phyloP scores from a whole-genome alignment of 2,888 invertebrate genomes.

The Melinaea menophilus region DNA sequence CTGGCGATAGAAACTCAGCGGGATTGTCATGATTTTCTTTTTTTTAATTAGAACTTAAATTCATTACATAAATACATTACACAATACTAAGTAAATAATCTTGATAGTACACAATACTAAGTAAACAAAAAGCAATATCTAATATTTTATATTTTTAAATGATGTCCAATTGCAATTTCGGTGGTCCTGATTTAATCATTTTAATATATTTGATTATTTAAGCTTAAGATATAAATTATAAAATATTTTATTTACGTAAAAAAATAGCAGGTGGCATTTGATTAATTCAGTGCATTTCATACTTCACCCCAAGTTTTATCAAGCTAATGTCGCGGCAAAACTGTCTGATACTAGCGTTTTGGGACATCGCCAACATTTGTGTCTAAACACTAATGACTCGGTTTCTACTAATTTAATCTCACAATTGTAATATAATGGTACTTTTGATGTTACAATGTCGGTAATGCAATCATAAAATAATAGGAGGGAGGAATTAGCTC shows the following conservation, averaged over 20 bases:
- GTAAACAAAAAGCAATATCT: too few species aligned
- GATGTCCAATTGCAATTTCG: too few species aligned
- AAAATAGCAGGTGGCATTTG: conserved; percentile 16
- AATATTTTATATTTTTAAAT: too few species aligned
- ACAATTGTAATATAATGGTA: not conserved
- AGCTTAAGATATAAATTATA: not conserved
- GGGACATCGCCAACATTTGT: conserved; percentile 1
- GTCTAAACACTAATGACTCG: conserved; percentile 1
- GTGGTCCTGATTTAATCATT: too few species aligned
- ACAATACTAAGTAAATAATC: too few species aligned
- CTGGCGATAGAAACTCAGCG: too few species aligned
- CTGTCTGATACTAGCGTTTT: conserved; percentile 1
- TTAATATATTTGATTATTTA: too few species aligned
- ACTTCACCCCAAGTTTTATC: conserved; percentile 21
- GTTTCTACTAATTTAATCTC: not conserved
- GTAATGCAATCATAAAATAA: not conserved
- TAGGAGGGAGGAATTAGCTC: too few species aligned
- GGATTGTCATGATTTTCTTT: too few species aligned
- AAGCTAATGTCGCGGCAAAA: conserved; percentile 28
- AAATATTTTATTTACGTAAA: not conserved
- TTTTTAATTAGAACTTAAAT: too few species aligned
- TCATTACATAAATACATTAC: too few species aligned
- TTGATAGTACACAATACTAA: too few species aligned
- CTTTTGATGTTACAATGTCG: not conserved
- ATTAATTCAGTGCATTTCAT: conserved; percentile 6